Conservation (phyloP, 2,113 vertebrate genomes). For the Anarrhichthys ocellatus region DNA sequence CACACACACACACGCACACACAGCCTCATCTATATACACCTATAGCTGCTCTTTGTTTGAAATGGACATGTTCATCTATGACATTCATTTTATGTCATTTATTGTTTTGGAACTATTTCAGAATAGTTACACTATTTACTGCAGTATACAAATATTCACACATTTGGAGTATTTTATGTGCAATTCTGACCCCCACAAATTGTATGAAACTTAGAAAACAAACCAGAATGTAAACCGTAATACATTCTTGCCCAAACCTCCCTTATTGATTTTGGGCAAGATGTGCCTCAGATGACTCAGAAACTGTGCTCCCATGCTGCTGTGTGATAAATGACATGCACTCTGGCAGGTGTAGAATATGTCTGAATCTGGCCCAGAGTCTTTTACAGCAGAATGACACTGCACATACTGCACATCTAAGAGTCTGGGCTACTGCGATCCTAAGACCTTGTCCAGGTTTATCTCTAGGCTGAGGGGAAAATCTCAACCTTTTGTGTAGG, state of each 20-base stretch:
- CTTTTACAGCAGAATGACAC: constrained; percentile 11
- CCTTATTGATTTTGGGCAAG: background rate
- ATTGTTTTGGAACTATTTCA: background rate
- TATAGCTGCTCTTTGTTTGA: background rate
- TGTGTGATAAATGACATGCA: constrained; percentile 21
- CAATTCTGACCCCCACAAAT: background rate
- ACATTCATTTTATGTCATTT: background rate
- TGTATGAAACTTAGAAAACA: background rate
- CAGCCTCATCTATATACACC: background rate
- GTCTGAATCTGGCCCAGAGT: background rate
- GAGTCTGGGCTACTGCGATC: constrained; percentile 3
- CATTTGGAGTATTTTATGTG: background rate
- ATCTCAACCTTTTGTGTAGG: background rate
- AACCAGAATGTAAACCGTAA: background rate
- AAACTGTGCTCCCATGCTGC: constrained; percentile 5
- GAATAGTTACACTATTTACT: background rate
- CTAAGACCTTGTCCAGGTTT: constrained; percentile 6
- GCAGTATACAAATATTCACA: background rate
- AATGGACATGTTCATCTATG: background rate
- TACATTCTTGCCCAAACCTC: background rate
- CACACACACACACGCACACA: background rate
- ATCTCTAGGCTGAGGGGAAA: background rate
- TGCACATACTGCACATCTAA: constrained; percentile 4
- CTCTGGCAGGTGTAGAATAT: background rate
- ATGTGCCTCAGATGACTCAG: background rate